Base-by-base conservation (phyloP, 2,113 vertebrate species). In the Indicator indicator region DNA sequence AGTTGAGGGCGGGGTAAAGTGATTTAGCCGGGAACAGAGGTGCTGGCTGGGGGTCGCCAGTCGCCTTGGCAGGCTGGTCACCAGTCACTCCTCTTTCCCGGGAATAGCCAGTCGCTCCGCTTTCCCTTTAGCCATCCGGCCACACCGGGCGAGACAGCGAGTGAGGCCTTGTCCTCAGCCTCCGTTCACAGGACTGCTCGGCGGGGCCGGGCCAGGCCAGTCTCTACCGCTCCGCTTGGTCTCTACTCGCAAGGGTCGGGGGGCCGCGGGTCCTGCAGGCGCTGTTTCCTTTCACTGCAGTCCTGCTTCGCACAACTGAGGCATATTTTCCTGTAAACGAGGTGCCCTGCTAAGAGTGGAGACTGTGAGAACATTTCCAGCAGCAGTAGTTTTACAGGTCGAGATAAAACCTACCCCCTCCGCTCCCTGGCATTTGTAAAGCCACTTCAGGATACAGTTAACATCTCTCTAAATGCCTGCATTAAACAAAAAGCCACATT, bases 401-500 rank as follows among this genome's bases (percentile, higher is more conserved):
- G 50, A 67, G 38, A 15, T 12, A 63, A 76, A 70, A 42, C 46
- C n/a, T 65, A 26, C 44, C 42, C 70, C 19, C 62, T 48, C 79
- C 18, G 52, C 72, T 69, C 79, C 54, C 65, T 46, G 88, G 70
- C 83, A 40, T 80, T 54, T 24, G 55, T 44, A 77, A 65, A 81
- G 58, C 62, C 85, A 11, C 89, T 86, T 86, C 48, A 52, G 80
- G 87, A 40, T 60, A 6, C 33, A 5, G 85, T 90, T 86, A 92
- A 84, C 67, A 33, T 69, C 68, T 75, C 91, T 58, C 50, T 64
- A 76, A 76, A 82, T 2, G 70, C 59, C 85, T 18, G 38, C 84
- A 94, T 81, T 69, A 75, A 89, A 42, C 91, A 88, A 71, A 95
- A 95, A 91, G 67, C 83, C 12, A 8, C 85, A 24, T 46, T 26